Evolutionary conservation across 30 jellyfish, hydroid and myxozoan species (phyloP).

Genomic region (Clytia hemisphaerica): DNA sequence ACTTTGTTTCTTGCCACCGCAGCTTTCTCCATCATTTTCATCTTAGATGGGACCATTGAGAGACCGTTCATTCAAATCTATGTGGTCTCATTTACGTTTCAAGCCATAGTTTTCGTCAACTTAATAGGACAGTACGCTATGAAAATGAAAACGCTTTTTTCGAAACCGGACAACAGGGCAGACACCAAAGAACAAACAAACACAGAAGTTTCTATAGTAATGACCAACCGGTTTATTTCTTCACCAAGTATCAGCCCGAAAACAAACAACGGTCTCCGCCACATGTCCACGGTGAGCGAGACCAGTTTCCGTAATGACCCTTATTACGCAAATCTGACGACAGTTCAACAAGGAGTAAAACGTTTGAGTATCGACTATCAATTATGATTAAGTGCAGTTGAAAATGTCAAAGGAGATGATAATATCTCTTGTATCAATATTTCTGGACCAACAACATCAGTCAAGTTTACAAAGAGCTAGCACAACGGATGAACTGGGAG

Average conservation of each 20-base stretch:
- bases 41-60: background rate
- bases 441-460: background rate
- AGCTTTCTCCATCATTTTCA: slow-evolving; percentile 14
- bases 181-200: background rate
- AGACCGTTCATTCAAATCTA: slow-evolving; percentile 3
- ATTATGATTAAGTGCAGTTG: too few relatives aligned
- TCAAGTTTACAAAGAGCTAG: slow-evolving; percentile 32
- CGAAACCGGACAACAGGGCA: background rate
- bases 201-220: background rate
- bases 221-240: background rate
- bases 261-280: too few relatives aligned
- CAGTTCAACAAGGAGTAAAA: background rate
- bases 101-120: slow-evolving; percentile 10
- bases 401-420: too few relatives aligned
- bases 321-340: background rate
- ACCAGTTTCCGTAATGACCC: background rate
- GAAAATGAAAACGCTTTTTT: slow-evolving; percentile 9
- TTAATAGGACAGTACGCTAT: slow-evolving; percentile 31
- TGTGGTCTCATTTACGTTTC: slow-evolving; percentile 24
- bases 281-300: background rate
- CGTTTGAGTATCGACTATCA: background rate
- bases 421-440: too few relatives aligned
- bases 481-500: slow-evolving; percentile 54
- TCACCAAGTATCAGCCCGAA: background rate
- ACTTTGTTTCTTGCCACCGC: slow-evolving; percentile 48